phyloP scores from a whole-genome alignment of 2,888 invertebrate species.

The Drosophila subquinaria region DNA sequence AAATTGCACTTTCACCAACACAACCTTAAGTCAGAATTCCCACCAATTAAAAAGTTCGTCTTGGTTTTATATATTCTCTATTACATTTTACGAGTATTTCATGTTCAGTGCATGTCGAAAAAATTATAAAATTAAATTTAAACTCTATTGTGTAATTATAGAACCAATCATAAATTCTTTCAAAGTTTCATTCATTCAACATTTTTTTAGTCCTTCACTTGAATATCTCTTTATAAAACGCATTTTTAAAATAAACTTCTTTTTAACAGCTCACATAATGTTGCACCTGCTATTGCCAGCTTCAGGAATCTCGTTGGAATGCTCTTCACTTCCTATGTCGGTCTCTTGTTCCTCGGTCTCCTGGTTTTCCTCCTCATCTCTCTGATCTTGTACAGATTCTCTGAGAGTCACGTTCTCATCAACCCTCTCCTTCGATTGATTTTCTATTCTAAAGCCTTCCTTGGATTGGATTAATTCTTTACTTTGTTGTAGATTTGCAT shows the following conservation, averaged over 20 bases:
- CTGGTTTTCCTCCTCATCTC: neutral
- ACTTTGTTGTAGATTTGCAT: neutral
- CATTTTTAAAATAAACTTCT: neutral
- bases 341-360: neutral
- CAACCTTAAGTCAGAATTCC: too few relatives aligned
- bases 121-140: neutral
- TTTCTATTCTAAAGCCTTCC: neutral
- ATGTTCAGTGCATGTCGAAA: neutral
- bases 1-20: too few relatives aligned
- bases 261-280: neutral
- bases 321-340: neutral
- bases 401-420: neutral
- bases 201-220: neutral
- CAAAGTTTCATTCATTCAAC: neutral
- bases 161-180: neutral
- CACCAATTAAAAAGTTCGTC: too few relatives aligned
- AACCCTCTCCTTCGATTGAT: neutral
- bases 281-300: neutral
- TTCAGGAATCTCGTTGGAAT: too few relatives aligned
- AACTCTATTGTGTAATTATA: neutral
- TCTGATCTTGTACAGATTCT: neutral
- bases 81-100: too few relatives aligned
- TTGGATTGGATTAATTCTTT: neutral
- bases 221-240: too few relatives aligned
- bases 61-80: too few relatives aligned